Evolutionary conservation across 2,888 invertebrate genomes (phyloP).

Genomic region (Lepidocyrtinus sp.): DNA sequence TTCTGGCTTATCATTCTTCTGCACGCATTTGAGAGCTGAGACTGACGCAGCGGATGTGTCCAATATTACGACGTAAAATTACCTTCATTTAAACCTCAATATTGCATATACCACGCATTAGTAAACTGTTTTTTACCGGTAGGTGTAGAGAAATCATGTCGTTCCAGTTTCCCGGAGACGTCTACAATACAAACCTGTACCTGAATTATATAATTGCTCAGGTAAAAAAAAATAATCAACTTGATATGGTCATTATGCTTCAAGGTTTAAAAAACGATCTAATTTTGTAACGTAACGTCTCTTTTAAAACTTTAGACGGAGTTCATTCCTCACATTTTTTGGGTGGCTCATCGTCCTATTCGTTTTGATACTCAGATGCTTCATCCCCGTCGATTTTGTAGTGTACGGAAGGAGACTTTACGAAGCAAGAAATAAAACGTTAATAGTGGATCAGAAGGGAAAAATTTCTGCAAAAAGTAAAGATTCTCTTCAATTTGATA

Average conservation of each 20-base stretch:
- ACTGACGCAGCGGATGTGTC: background rate
- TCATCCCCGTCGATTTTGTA: conserved; percentile 44
- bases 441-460: background rate
- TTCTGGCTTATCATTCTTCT: conserved; percentile 45
- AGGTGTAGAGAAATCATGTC: conserved; percentile 42
- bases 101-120: background rate
- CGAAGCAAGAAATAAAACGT: background rate
- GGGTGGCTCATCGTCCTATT: conserved; percentile 45
- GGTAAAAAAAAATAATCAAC: no score
- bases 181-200: conserved; percentile 41
- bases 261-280: background rate
- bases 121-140: background rate
- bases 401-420: conserved; percentile 36
- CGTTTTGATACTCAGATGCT: conserved; percentile 42
- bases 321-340: conserved; percentile 28
- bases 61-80: conserved; percentile 45
- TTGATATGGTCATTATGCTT: background rate
- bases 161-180: conserved; percentile 36
- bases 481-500: no score
- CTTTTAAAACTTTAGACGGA: no score
- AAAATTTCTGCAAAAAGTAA: no score
- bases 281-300: no score
- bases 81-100: background rate
- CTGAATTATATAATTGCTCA: conserved; percentile 44
- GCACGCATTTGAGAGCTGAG: conserved; percentile 39